A percentile compares a stretch with the other conserved stretches of the same genome.
Evolutionary conservation across 2,113 vertebrate genomes (phyloP).

Genomic region (Seriola aureovittata): DNA sequence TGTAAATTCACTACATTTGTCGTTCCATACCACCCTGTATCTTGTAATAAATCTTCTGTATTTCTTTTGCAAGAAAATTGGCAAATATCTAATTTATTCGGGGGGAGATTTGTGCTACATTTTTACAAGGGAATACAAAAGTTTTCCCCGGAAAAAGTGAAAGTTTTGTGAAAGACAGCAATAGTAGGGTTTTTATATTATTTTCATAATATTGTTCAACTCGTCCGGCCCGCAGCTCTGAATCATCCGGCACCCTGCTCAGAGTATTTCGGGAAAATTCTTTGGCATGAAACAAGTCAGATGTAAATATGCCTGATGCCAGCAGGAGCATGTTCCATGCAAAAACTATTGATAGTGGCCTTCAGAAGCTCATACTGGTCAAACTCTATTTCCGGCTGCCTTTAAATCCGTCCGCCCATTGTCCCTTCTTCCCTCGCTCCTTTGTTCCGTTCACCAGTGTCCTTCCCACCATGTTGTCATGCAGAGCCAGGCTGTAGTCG

Average conservation of each 20-base stretch:
- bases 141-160: not conserved
- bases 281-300: conserved; percentile 59
- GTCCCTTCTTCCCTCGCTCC: conserved; percentile 38
- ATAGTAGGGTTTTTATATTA: no score
- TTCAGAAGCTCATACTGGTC: conserved; percentile 40
- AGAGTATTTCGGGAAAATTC: not conserved
- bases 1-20: no score
- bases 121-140: not conserved
- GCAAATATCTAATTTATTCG: not conserved
- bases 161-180: not conserved
- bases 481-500: conserved; percentile 64
- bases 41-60: not conserved
- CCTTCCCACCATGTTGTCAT: conserved; percentile 71
- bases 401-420: conserved; percentile 35
- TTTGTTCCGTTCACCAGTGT: conserved; percentile 45
- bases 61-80: not conserved
- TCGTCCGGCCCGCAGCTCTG: not conserved
- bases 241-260: not conserved
- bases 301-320: conserved; percentile 62
- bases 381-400: conserved; percentile 40
- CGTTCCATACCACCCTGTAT: not conserved
- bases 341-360: conserved; percentile 17
- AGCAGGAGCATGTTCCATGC: conserved; percentile 32
- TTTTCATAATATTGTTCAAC: conserved; percentile 26
- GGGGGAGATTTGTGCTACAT: not conserved